These are phyloP conservation scores for Periophthalmus modestus DNA, from an alignment of 2,113 vertebrate genomes.

Conservation along the genomic window DNA sequence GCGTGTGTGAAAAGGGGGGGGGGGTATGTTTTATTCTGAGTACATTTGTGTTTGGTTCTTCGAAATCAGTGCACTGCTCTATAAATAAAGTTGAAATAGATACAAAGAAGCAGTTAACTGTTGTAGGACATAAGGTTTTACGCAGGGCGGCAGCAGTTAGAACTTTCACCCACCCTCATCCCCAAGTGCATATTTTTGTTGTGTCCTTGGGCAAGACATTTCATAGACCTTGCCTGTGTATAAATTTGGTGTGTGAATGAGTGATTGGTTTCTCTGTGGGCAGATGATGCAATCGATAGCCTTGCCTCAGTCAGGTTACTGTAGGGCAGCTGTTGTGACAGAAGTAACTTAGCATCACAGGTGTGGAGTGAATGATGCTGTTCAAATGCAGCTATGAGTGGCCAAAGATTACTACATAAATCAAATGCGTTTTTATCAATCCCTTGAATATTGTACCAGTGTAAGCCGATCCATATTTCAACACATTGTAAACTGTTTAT, in stretches of 20 bases:
- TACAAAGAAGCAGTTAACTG: not conserved
- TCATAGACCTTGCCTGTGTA: not conserved
- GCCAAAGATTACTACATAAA: no score
- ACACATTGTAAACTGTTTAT: no score
- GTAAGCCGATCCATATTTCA: no score
- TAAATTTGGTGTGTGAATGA: not conserved
- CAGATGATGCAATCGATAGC: no score
- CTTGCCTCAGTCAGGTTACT: no score
- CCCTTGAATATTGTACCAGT: no score
- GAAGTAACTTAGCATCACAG: no score
- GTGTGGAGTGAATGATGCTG: no score
- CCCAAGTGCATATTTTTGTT: not conserved
- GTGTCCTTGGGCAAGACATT: not conserved
- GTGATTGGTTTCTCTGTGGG: no score
- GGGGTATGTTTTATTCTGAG: slow-evolving; percentile 34
- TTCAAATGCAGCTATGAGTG: no score
- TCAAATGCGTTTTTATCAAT: no score
- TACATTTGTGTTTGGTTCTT: not conserved
- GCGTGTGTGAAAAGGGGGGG: slow-evolving; percentile 9
- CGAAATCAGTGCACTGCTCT: not conserved
- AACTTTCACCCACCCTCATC: not conserved
- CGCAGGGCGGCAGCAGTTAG: not conserved
- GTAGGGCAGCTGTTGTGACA: no score
- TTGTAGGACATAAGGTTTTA: not conserved
- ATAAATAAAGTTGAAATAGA: not conserved